Evolutionary conservation across 2,113 vertebrate genomes (phyloP).

Genomic region (Pleuronectes platessa): DNA sequence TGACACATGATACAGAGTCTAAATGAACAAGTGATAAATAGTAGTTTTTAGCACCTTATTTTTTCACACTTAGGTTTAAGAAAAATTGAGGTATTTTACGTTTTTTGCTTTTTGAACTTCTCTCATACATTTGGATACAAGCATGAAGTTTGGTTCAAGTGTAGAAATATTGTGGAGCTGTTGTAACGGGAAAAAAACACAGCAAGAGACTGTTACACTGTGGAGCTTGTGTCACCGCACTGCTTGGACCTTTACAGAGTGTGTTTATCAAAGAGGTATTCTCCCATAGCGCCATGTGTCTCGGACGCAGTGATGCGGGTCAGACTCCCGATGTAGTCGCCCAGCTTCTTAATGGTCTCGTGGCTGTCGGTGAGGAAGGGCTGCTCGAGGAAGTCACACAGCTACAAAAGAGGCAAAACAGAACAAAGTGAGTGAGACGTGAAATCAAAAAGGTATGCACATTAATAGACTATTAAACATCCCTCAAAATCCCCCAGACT

Average conservation of each 20-base stretch:
- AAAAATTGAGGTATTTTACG: conserved; percentile 52
- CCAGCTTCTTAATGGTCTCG: conserved; percentile 80
- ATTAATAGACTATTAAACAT: background rate
- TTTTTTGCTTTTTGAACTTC: conserved; percentile 2
- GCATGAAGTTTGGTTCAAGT: background rate
- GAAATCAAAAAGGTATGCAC: background rate
- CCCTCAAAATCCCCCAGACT: background rate
- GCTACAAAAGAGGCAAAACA: conserved; percentile 55
- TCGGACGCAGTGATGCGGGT: conserved; percentile 66
- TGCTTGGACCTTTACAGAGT: conserved; percentile 67
- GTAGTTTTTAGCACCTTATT: conserved; percentile 36
- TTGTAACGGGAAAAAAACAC: background rate
- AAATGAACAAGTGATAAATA: conserved; percentile 7
- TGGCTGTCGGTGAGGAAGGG: conserved; percentile 79
- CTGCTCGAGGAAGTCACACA: conserved; percentile 80
- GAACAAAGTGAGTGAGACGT: background rate
- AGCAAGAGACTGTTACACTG: background rate
- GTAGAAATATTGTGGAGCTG: background rate
- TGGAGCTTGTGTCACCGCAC: background rate
- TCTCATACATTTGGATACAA: conserved; percentile 9
- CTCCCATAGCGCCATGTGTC: conserved; percentile 73
- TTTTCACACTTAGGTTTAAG: conserved; percentile 1
- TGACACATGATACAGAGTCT: background rate
- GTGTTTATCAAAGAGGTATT: conserved; percentile 85
- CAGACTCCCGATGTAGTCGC: conserved; percentile 76